Conservation (phyloP, 2,797 vertebrate genomes). For the Dipus sagitta region DNA sequence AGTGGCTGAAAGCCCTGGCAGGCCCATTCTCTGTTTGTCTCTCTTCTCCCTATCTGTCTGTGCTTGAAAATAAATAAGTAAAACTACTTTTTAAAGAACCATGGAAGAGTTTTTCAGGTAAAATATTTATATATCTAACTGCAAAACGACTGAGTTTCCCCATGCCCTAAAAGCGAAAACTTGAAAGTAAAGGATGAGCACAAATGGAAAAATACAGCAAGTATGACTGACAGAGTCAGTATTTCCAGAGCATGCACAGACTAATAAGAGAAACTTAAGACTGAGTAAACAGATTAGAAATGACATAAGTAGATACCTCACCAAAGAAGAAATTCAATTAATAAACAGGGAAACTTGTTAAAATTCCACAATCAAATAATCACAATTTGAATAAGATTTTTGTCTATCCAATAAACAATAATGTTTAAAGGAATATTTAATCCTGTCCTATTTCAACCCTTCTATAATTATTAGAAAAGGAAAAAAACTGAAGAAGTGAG, state of each 20-base stretch:
- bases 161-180: slow-evolving; percentile 38
- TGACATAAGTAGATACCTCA: slow-evolving; percentile 1
- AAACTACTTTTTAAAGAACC: background rate
- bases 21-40: too few species aligned
- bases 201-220: slow-evolving; percentile 16
- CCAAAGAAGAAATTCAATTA: slow-evolving; percentile 24
- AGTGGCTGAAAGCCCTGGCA: too few species aligned
- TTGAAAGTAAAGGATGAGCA: slow-evolving; percentile 51
- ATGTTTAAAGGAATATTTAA: background rate
- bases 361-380: slow-evolving; percentile 45
- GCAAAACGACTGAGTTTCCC: background rate
- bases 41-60: too few species aligned
- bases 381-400: slow-evolving; percentile 42
- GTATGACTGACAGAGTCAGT: background rate
- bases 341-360: slow-evolving; percentile 8
- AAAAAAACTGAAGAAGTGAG: background rate
- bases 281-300: slow-evolving; percentile 41
- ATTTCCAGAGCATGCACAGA: slow-evolving; percentile 5
- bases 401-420: slow-evolving; percentile 30
- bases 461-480: slow-evolving; percentile 3
- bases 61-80: too few species aligned
- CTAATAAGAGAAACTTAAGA: slow-evolving; percentile 54
- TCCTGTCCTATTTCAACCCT: slow-evolving; percentile 20
- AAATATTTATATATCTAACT: background rate
- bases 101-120: slow-evolving; percentile 4